Evolutionary conservation across 2,113 vertebrate species (phyloP), one percentile per base, ranked within the genome.

Genomic region (Aix galericulata): DNA sequence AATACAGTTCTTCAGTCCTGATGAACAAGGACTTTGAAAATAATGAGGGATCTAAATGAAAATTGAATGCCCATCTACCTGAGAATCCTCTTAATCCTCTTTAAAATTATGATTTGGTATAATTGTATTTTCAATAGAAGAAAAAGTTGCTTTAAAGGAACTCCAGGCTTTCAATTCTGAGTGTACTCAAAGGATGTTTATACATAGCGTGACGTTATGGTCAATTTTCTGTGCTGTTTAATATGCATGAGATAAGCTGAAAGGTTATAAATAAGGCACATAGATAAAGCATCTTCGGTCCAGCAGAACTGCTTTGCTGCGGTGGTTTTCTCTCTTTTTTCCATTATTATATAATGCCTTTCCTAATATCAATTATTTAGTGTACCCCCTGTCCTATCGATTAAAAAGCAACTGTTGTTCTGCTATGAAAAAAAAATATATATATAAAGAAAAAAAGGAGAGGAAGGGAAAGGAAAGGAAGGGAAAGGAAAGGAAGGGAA

Each of bases 261-360:
- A 67, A 85, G 23, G 4, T 59, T 48, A 48, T 12, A 72, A 62
- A 79, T 27, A 34, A 23, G 7, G 53, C 14, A 52, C 0, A 1
- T 1, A 77, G 6, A 59, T 4, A 5, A 68, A 88, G 83, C 1
- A 0, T 18, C 13, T 38, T 58, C 22, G 1, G 2, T 40, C 8
- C 21, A 36, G 8, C 6, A 44, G 9, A 75, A 71, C 4, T 15
- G 9, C 27, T 50, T 29, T 20, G 32, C 21, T 2, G 3, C 2
- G 12, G 21, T 36, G 13, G 9, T 29, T 78, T 72, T 16, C 34
- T 22, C 3, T 55, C 53, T 56, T 18, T 22, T 22, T 66, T 1
- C 8, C 31, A 16, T 29, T 62, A 16, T 21, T 63, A 50, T 7
- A 66, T 13, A 64, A 17, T 1, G 0, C 7, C 20, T 55, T 18